phyloP scores from a whole-genome alignment of 2,888 invertebrate genomes.

The Scaptomyza tumidula region DNA sequence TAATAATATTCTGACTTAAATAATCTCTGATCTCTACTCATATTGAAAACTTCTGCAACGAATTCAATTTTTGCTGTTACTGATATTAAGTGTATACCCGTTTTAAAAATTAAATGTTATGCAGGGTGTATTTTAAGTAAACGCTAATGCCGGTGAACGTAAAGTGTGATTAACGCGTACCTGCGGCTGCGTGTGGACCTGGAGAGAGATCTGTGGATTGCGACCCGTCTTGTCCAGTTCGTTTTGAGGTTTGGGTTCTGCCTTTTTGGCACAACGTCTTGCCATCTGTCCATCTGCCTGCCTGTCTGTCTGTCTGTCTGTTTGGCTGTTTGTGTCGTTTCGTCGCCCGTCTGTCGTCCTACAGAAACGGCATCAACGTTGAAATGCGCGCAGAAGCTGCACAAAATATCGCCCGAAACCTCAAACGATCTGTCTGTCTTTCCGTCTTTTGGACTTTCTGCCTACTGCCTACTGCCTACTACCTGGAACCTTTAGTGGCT shows the following conservation, averaged over 20 bases:
- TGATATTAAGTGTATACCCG: not conserved
- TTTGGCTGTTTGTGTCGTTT: constrained; percentile 1
- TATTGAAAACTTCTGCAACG: not conserved
- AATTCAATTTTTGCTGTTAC: not conserved
- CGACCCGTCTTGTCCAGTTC: not conserved
- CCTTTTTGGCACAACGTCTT: constrained; percentile 64
- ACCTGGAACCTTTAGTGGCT: constrained; percentile 56
- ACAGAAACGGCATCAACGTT: constrained; percentile 23
- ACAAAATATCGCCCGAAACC: constrained; percentile 65
- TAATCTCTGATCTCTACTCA: not conserved
- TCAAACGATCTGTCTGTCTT: constrained; percentile 32
- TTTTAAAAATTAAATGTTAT: not conserved
- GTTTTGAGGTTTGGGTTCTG: constrained; percentile 29
- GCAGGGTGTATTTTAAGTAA: constrained; percentile 23
- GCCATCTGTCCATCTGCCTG: constrained; percentile 1
- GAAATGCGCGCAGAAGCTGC: constrained; percentile 75
- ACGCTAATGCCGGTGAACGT: constrained; percentile 50
- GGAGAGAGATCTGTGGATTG: constrained; percentile 11
- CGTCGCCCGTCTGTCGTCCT: constrained; percentile 6
- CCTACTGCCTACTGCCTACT: constrained; percentile 12
- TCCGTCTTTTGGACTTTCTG: not conserved
- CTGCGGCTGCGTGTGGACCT: constrained; percentile 54
- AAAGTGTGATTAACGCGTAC: constrained; percentile 75
- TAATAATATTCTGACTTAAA: not conserved
- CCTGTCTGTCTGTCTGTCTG: constrained; percentile 1